These are phyloP conservation scores for Zaprionus ghesquierei DNA, from an alignment of 1,140 invertebrate species.

Conservation along the genomic window DNA sequence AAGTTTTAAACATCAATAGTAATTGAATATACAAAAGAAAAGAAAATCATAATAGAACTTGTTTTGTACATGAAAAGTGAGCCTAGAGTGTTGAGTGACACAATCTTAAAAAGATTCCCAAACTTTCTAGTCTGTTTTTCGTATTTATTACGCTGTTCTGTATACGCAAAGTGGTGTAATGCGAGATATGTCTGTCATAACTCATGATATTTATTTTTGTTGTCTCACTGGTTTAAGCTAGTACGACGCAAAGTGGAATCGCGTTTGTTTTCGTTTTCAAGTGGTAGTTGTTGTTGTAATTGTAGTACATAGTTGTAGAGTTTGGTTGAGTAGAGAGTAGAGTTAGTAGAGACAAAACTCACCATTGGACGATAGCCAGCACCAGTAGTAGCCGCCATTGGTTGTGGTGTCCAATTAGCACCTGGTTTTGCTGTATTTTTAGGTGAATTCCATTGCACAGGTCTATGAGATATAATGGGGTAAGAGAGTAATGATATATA, in stretches of 20 bases:
- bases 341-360: constrained; percentile 80
- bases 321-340: constrained; percentile 68
- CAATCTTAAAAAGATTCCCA: constrained; percentile 22
- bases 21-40: constrained; percentile 37
- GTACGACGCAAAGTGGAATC: constrained; percentile 38
- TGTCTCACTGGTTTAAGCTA: constrained; percentile 8
- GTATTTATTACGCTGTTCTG: constrained; percentile 24
- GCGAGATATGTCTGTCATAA: background rate
- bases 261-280: constrained; percentile 18
- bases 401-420: constrained; percentile 90
- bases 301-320: constrained; percentile 44
- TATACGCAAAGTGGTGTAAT: constrained; percentile 31
- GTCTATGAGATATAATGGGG: constrained; percentile 83
- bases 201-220: constrained; percentile 13
- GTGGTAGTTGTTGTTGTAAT: constrained; percentile 33
- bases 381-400: constrained; percentile 92
- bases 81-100: constrained; percentile 50
- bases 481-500: constrained; percentile 80
- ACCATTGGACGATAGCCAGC: constrained; percentile 93
- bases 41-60: constrained; percentile 10
- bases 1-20: constrained; percentile 12
- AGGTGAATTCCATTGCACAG: constrained; percentile 93
- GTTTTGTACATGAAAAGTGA: constrained; percentile 39
- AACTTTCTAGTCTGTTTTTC: background rate
- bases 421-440: constrained; percentile 91